A percentile compares a stretch with the other conserved stretches of the same genome.
Evolutionary conservation across 1,140 invertebrate species (phyloP).

Genomic region (Teleopsis dalmanni): DNA sequence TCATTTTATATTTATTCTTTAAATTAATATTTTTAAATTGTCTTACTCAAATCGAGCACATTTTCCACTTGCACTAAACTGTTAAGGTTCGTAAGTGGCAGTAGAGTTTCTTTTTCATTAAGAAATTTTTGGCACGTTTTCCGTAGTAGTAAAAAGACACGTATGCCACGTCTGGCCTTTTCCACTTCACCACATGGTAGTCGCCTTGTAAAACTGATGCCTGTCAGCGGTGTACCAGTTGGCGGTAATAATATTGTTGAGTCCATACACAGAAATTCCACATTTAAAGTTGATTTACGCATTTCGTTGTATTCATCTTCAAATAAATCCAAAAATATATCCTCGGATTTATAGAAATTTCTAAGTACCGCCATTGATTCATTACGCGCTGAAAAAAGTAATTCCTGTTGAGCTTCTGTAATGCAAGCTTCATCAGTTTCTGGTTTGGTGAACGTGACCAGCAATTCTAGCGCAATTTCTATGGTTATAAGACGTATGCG

Average conservation of each 20-base stretch:
- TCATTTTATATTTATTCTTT: background rate
- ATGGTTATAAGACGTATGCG: conserved; percentile 87
- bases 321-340: conserved; percentile 98
- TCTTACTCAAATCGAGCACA: conserved; percentile 86
- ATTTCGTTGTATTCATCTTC: conserved; percentile 95
- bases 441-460: conserved; percentile 54
- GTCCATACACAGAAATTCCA: conserved; percentile 92
- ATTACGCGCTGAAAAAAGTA: conserved; percentile 61
- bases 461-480: conserved; percentile 74
- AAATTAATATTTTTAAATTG: background rate
- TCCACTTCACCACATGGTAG: conserved; percentile 96
- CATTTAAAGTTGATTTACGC: conserved; percentile 77
- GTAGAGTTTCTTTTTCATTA: conserved; percentile 73
- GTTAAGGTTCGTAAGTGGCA: conserved; percentile 87
- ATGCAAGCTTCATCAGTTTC: conserved; percentile 47
- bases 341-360: conserved; percentile 96
- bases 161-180: conserved; percentile 82
- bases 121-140: conserved; percentile 74
- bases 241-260: conserved; percentile 92
- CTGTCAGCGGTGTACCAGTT: conserved; percentile 93
- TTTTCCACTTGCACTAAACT: conserved; percentile 86
- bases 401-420: conserved; percentile 46
- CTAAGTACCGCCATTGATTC: conserved; percentile 78
- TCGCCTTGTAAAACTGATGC: conserved; percentile 89
- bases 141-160: conserved; percentile 89